These are phyloP conservation scores for Copidosoma aretas DNA, from an alignment of 2,888 invertebrate genomes.

Conservation along the genomic window DNA sequence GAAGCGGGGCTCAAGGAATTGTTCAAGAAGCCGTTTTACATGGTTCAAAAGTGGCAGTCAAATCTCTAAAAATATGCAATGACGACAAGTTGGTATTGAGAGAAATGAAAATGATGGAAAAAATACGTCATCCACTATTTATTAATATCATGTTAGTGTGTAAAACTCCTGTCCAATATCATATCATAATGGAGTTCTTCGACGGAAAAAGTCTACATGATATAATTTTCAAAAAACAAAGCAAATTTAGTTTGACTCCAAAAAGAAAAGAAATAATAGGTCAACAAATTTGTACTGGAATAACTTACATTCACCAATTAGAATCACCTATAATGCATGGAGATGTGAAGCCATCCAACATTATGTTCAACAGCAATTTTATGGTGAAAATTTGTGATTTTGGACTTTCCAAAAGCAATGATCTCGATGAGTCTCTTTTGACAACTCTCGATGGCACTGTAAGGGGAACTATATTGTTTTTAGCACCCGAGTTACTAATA, in stretches of 20 bases:
- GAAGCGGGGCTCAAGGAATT: not conserved
- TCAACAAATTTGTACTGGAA: conserved; percentile 9
- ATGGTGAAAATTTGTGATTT: not conserved
- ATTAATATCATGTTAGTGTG: not conserved
- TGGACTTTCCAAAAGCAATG: not conserved
- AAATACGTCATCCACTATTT: conserved; percentile 21
- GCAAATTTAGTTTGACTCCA: not conserved
- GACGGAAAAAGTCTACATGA: too few species aligned
- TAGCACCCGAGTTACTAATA: not conserved
- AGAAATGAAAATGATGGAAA: conserved; percentile 1
- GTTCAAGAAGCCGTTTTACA: not conserved
- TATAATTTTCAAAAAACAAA: not conserved
- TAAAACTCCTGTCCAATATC: too few species aligned
- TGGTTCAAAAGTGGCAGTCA: conserved; percentile 3
- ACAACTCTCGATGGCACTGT: not conserved
- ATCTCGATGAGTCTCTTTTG: not conserved
- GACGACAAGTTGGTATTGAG: not conserved
- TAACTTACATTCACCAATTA: conserved; percentile 5
- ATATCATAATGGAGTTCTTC: too few species aligned
- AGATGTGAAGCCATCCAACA: too few species aligned
- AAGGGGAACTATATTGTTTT: not conserved
- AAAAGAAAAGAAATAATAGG: not conserved
- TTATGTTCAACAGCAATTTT: not conserved
- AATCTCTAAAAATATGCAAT: not conserved
- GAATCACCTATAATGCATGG: too few species aligned